phyloP scores from a whole-genome alignment of 2,113 vertebrate genomes.

The Ploceus nigricollis region DNA sequence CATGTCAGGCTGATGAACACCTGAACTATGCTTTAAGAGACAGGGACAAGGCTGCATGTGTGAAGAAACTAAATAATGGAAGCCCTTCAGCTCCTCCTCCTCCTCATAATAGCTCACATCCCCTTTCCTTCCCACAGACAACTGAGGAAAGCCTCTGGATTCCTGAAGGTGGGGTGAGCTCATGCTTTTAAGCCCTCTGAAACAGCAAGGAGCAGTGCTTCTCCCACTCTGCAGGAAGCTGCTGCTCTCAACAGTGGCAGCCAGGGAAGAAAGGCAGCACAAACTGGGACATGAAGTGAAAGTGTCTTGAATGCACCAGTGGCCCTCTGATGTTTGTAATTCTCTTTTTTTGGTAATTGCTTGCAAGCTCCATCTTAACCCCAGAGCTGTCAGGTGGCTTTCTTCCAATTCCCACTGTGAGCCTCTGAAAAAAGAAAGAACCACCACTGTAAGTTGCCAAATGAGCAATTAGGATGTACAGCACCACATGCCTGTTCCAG shows the following conservation, averaged over 20 bases:
- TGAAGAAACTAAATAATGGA: not conserved
- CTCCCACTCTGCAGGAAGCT: not conserved
- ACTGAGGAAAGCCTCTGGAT: not conserved
- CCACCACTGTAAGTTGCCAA: not conserved
- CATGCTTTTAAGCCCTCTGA: not conserved
- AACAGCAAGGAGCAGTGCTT: not conserved
- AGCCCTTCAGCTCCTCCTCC: not conserved
- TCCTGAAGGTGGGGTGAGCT: not conserved
- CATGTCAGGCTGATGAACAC: not conserved
- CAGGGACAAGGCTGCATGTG: not conserved
- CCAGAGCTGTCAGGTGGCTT: not conserved
- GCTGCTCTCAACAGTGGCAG: not conserved
- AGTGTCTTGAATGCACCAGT: not conserved
- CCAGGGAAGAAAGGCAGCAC: not conserved
- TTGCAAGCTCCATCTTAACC: constrained; percentile 4
- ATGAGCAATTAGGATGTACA: constrained; percentile 43
- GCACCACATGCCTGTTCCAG: not conserved
- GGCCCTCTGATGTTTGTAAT: not conserved
- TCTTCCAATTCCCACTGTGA: not conserved
- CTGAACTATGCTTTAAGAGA: not conserved
- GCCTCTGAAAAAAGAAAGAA: not conserved
- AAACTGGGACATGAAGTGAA: not conserved
- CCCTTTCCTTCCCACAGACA: not conserved
- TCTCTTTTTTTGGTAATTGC: constrained; percentile 30
- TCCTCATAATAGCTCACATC: not conserved